Evolutionary conservation across 2,888 invertebrate genomes (phyloP), one percentile per base, ranked within the genome.

Genomic region (Pegoplata infirma): DNA sequence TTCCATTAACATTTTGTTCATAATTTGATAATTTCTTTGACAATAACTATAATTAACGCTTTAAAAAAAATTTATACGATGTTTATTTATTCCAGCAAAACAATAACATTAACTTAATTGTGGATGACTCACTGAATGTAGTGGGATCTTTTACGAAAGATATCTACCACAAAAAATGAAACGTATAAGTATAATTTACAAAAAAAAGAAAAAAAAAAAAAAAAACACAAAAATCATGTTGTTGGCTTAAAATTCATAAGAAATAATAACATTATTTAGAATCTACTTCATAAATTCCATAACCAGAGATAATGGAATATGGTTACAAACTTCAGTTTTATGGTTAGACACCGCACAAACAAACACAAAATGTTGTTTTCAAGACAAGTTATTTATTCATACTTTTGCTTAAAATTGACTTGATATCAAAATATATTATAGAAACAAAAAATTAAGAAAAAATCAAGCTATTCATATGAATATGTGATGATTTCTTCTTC

Each of bases 191-290:
- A 25, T 25, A 25, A 25, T 25, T 25, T 25, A 25, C 25, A 6
- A 25, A 25, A 25, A 25, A 25, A n/a, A n/a, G 32, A 32, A 32
- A 32, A 32, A 32, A 32, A 32, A 32, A 32, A 32, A n/a, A n/a
- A n/a, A n/a, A n/a, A n/a, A n/a, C n/a, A n/a, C n/a, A n/a, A 40
- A n/a, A n/a, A 12, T 2, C 12, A 36, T 12, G 10, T 12, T 40
- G 36, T n/a, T 40, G 47, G 32, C 47, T 44, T 47, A 32, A 69
- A 69, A 84, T 84, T 86, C 76, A 79, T 67, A 76, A 66, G 87
- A 86, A 87, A 82, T 85, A 84, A 82, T 85, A 87, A 85, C 84
- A 87, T 84, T 81, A 85, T 82, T 87, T 84, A 82, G 84, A 84
- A 84, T 86, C 83, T 82, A 80, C 82, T 82, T 82, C 85, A 86